Evolutionary conservation across 2,888 invertebrate species (phyloP), one percentile per base, ranked within the genome.

Genomic region (Mallateleia sp.): DNA sequence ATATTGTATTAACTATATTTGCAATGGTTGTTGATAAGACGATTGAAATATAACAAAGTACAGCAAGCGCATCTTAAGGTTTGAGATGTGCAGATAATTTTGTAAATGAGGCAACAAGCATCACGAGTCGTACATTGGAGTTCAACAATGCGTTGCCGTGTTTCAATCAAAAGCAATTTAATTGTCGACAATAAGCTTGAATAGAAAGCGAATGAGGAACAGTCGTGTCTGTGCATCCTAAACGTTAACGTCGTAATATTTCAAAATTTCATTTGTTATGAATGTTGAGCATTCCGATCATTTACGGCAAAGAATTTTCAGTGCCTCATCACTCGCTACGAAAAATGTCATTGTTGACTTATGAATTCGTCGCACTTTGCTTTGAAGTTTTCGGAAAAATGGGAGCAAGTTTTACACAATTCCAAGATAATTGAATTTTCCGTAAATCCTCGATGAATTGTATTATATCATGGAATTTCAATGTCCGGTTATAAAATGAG

Each of bases 101-200:
- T 66, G 56, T 75, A 69, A 69, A 79, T 62, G 47, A 69, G 67
- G 67, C 60, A 60, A 71, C 60, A 25, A 50, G 66, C 25, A 78
- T 84, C 67, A 64, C 58, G 72, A 54, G 67, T 66, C 54, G 28
- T 67, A n/a, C n/a, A 71, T 79, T 72, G 52, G 24, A 67, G 50
- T 71, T 81, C 52, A 87, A 85, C 85, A 71, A 83, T 69, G 67
- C 71, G 34, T 58, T 81, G 18, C 18, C 25, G 66, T 74, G 67
- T 67, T 72, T 79, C 60, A 85, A 79, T 85, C 85, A 85, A 80
- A 85, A 64, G 79, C 69, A 38, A 80, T 80, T 80, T 74, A 80
- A 85, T 79, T 75, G 79, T 45, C 80, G 50, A 69, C 78, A 85
- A 80, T 80, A 80, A 85, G 80, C 52, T 54, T 67, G 69, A 52